Base-by-base conservation (phyloP, 1,140 invertebrate genomes). In the Eciton burchellii region DNA sequence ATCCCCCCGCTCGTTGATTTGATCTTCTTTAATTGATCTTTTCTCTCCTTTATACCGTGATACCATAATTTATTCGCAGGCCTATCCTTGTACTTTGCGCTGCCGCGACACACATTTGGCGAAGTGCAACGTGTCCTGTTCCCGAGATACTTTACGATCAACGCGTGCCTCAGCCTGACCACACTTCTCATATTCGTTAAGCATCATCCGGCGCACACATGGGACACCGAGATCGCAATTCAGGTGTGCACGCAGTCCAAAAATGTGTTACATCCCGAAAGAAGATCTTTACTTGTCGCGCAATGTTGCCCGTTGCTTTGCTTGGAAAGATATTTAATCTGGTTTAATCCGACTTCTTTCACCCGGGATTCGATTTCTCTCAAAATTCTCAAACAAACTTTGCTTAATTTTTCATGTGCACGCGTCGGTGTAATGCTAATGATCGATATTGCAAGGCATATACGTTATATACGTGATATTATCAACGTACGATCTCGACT, bases 71-170 rank as follows among this genome's bases (percentile, higher is more conserved):
- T 66, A 14, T 9, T 71, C 92, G 0, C 94, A 97, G 97, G 97
- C 85, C 94, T 98, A 45, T 96, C 97, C 57, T 93, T 98, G 24
- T 98, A 97, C 92, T 97, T 98, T 92, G 95, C 96, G 1, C 93
- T 98, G 62, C 97, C 97, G 0, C 95, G 97, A 19, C 97, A 98
- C 88, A 96, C 95, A 49, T 98, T 98, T 92, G 97, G 97, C 0
- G 95, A 96, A 84, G 97, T 98, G 5, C 97, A 98, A 91, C 96
- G 96, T 79, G 95, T 97, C 16, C 92, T 98, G n/a, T 98, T 98
- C 92, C 97, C 97, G 4, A 96, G 96, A 87, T 98, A 98, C 91
- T 98, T 98, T 92, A 95, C 96, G 5, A 93, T 97, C 57, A 98
- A 97, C 89, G 95, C 96, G 0, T 91, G 96, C 74, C 93, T 98